phyloP scores from a whole-genome alignment of 92 coral and sea anemone genomes.

The Porites evermanni region DNA sequence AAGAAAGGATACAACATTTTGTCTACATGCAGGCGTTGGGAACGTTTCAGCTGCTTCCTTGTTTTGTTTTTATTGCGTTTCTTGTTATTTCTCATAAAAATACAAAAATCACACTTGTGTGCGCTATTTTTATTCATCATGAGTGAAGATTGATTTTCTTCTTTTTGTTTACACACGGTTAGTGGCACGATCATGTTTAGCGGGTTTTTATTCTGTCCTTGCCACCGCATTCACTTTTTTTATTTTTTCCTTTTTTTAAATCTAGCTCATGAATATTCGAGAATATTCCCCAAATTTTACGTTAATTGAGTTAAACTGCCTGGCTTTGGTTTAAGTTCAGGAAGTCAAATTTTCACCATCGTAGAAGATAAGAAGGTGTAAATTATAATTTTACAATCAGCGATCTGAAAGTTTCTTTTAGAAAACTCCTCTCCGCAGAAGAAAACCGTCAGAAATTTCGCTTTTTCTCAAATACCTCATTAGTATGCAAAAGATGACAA shows the following conservation, averaged over 20 bases:
- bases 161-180: slow-evolving; percentile 46
- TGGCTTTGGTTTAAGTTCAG: slow-evolving; percentile 14
- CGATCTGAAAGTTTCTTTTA: not conserved
- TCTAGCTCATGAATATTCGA: slow-evolving; percentile 86
- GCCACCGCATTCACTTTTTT: not conserved
- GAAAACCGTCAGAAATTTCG: slow-evolving; percentile 56
- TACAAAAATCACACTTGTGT: slow-evolving; percentile 16
- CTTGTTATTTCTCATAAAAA: not conserved
- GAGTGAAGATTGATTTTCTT: slow-evolving; percentile 21
- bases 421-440: not conserved
- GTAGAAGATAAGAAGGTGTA: not conserved
- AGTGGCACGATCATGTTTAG: slow-evolving; percentile 9
- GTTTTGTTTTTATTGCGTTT: not conserved
- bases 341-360: slow-evolving; percentile 14
- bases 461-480: slow-evolving; percentile 65
- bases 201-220: slow-evolving; percentile 18
- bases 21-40: not conserved
- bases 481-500: slow-evolving; percentile 76
- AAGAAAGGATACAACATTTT: not conserved
- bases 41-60: slow-evolving; percentile 35
- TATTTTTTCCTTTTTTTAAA: not conserved
- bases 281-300: slow-evolving; percentile 74
- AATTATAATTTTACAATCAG: slow-evolving; percentile 21
- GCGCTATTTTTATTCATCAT: slow-evolving; percentile 21
- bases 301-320: slow-evolving; percentile 58